Evolutionary conservation across 2,888 invertebrate genomes (phyloP).

Genomic region (Panopea generosa): DNA sequence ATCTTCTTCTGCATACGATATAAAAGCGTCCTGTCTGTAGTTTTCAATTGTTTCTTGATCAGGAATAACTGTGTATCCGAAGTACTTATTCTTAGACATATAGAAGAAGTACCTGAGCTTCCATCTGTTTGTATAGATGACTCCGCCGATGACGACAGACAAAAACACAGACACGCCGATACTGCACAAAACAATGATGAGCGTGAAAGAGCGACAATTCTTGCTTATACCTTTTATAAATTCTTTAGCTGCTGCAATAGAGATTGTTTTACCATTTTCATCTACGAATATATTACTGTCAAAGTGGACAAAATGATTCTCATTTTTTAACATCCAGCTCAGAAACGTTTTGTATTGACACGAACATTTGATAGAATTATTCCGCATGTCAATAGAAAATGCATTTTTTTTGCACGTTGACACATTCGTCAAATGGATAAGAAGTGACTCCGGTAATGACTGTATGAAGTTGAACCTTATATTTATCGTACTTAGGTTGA

Average conservation of each 20-base stretch:
- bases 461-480: slow-evolving; percentile 27
- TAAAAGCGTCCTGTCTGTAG: slow-evolving; percentile 61
- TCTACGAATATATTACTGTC: slow-evolving; percentile 18
- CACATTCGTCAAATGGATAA: slow-evolving; percentile 3
- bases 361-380: slow-evolving; percentile 20
- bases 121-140: slow-evolving; percentile 54
- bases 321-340: slow-evolving; percentile 30
- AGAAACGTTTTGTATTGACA: slow-evolving; percentile 30
- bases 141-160: slow-evolving; percentile 24
- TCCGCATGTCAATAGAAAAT: slow-evolving; percentile 28
- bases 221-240: slow-evolving; percentile 1
- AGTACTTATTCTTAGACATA: slow-evolving; percentile 35
- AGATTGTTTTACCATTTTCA: background rate
- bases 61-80: slow-evolving; percentile 17
- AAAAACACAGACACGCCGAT: slow-evolving; percentile 12
- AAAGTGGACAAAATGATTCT: slow-evolving; percentile 5
- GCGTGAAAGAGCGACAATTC: slow-evolving; percentile 6
- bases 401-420: background rate
- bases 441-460: slow-evolving; percentile 3
- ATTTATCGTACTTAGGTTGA: slow-evolving; percentile 26
- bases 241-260: background rate
- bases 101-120: slow-evolving; percentile 56
- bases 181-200: slow-evolving; percentile 1
- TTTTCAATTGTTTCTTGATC: slow-evolving; percentile 6
- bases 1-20: slow-evolving; percentile 55